Evolutionary conservation across 2,797 vertebrate genomes (phyloP).

Genomic region (Tapirus indicus): DNA sequence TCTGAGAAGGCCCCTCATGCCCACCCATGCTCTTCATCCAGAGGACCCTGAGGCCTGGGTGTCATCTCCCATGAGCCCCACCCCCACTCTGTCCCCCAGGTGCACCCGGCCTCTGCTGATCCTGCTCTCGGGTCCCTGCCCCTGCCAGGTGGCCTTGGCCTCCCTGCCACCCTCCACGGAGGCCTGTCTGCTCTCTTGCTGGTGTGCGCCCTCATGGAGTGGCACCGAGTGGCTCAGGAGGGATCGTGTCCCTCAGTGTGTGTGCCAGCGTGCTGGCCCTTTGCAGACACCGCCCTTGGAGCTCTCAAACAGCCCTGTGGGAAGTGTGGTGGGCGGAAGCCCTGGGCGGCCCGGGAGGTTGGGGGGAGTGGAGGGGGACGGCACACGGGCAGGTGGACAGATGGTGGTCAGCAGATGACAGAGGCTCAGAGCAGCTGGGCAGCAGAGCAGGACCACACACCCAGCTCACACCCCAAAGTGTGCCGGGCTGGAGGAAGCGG

Average conservation of each 20-base stretch:
- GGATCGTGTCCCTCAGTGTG: too few species aligned
- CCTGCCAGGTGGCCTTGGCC: neutral
- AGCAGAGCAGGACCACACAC: neutral
- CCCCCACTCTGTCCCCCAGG: too few species aligned
- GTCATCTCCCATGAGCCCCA: neutral
- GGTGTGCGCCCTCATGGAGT: rapidly evolving
- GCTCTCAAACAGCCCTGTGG: rapidly evolving
- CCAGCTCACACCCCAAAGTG: neutral
- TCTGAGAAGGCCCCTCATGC: neutral
- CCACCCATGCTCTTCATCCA: neutral
- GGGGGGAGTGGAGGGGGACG: neutral
- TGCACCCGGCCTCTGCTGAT: too few species aligned
- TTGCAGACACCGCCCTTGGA: rapidly evolving
- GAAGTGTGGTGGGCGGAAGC: neutral
- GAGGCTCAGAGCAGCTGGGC: neutral
- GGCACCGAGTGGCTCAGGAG: too few species aligned
- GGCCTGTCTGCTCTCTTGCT: rapidly evolving
- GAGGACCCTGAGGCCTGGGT: neutral
- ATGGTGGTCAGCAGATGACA: rapidly evolving
- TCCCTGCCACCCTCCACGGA: neutral
- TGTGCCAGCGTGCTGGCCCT: neutral
- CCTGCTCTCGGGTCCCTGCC: neutral
- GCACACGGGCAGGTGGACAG: neutral
- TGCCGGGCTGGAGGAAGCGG: neutral
- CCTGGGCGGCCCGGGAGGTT: rapidly evolving